Percentiles rank a stretch among this genome's conserved stretches.
phyloP scores from a whole-genome alignment of 1,140 invertebrate genomes.

The Scaptomyza pallida region DNA sequence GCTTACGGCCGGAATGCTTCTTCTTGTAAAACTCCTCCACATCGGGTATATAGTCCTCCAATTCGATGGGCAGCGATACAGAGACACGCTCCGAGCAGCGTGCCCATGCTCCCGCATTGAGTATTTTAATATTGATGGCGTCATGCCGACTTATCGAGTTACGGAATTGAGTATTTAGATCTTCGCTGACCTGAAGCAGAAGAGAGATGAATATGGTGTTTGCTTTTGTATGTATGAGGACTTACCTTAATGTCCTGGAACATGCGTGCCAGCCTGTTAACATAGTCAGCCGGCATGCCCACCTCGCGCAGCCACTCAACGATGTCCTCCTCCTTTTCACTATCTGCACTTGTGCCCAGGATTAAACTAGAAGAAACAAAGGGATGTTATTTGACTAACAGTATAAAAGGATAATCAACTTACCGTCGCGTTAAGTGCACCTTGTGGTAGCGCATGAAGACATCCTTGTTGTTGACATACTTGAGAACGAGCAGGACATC shows the following conservation, averaged over 20 bases:
- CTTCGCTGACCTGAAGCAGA: conserved; percentile 89
- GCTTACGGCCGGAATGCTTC: conserved; percentile 98
- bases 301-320: conserved; percentile 97
- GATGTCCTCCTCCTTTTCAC: conserved; percentile 99
- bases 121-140: conserved; percentile 95
- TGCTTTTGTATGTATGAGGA: background rate
- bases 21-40: conserved; percentile 97
- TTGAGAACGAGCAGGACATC: conserved; percentile 98
- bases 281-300: conserved; percentile 99
- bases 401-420: conserved; percentile 73
- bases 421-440: conserved; percentile 97
- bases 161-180: conserved; percentile 97
- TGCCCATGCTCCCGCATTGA: conserved; percentile 99
- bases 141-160: conserved; percentile 88
- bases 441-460: conserved; percentile 99
- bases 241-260: conserved; percentile 98
- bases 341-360: conserved; percentile 98
- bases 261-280: conserved; percentile 98
- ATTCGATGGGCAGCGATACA: conserved; percentile 97
- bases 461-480: conserved; percentile 99
- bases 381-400: too few relatives aligned
- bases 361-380: conserved; percentile 87
- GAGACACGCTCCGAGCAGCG: conserved; percentile 96
- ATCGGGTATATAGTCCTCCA: conserved; percentile 99
- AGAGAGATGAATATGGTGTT: background rate